A percentile compares a stretch with the other conserved stretches of the same genome.
These are phyloP conservation scores for Spisula solida DNA, from an alignment of 2,888 invertebrate species.

Conservation along the genomic window DNA sequence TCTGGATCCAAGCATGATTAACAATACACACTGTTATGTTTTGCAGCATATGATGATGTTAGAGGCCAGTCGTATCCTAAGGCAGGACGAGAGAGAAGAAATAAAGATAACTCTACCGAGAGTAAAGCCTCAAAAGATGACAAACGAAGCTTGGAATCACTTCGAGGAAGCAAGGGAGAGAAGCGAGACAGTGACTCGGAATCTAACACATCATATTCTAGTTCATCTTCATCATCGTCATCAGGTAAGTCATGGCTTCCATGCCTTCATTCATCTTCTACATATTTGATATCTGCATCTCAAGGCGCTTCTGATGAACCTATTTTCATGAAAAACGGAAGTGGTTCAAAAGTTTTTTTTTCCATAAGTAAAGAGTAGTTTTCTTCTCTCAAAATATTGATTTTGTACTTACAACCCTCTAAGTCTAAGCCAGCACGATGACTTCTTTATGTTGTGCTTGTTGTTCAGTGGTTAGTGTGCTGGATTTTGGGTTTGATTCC, in stretches of 20 bases:
- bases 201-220: slow-evolving; percentile 61
- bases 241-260: slow-evolving; percentile 32
- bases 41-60: slow-evolving; percentile 69
- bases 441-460: neutral
- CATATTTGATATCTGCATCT: too few relatives aligned
- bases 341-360: too few relatives aligned
- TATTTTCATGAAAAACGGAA: too few relatives aligned
- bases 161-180: slow-evolving; percentile 62
- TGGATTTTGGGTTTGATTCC: too few relatives aligned
- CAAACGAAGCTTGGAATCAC: slow-evolving; percentile 66
- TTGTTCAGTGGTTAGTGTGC: too few relatives aligned
- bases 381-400: too few relatives aligned
- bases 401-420: too few relatives aligned
- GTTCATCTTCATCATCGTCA: slow-evolving; percentile 32
- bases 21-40: neutral
- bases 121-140: slow-evolving; percentile 69
- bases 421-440: too few relatives aligned
- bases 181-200: slow-evolving; percentile 65
- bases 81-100: slow-evolving; percentile 63
- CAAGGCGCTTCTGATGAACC: too few relatives aligned
- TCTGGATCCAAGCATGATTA: too few relatives aligned
- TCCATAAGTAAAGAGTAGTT: too few relatives aligned
- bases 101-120: slow-evolving; percentile 60
- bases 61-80: slow-evolving; percentile 51
- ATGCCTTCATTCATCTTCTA: too few relatives aligned